A percentile compares a stretch with the other conserved stretches of the same genome.
These are phyloP conservation scores for Octopus sinensis DNA, from an alignment of 1,140 invertebrate genomes.

Conservation along the genomic window DNA sequence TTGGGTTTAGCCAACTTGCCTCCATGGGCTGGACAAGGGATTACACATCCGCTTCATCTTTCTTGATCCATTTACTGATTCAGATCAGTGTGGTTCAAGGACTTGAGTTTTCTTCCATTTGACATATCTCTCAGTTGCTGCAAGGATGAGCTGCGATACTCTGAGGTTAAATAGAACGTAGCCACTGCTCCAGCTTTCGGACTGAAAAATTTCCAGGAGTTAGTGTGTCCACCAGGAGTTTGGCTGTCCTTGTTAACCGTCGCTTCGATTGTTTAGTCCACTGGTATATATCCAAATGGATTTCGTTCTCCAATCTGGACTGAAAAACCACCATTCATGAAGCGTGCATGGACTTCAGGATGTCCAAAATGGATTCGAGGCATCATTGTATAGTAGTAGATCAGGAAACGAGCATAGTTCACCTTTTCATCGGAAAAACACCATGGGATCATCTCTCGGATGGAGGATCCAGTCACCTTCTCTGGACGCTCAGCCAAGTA, in stretches of 20 bases:
- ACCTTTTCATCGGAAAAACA: background rate
- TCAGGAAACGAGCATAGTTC: background rate
- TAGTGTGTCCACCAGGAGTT: background rate
- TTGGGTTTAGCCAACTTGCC: conserved; percentile 17
- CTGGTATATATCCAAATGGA: background rate
- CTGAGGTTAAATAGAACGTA: background rate
- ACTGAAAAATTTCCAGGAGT: background rate
- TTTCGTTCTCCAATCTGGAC: background rate
- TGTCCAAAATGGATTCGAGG: background rate
- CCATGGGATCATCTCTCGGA: background rate
- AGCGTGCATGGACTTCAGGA: background rate
- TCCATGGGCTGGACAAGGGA: conserved; percentile 7
- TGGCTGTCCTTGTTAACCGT: background rate
- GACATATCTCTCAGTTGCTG: background rate
- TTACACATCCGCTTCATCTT: conserved; percentile 16
- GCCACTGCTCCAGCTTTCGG: background rate
- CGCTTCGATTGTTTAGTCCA: background rate
- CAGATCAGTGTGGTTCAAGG: conserved; percentile 5
- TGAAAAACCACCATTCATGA: background rate
- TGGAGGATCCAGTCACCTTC: background rate
- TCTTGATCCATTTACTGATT: conserved; percentile 13
- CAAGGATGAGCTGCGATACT: background rate
- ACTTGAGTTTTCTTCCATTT: no score
- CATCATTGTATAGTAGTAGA: background rate
- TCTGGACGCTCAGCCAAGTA: background rate